Conservation (phyloP, 2,113 vertebrate species). For the Rhodinocichla rosea region DNA sequence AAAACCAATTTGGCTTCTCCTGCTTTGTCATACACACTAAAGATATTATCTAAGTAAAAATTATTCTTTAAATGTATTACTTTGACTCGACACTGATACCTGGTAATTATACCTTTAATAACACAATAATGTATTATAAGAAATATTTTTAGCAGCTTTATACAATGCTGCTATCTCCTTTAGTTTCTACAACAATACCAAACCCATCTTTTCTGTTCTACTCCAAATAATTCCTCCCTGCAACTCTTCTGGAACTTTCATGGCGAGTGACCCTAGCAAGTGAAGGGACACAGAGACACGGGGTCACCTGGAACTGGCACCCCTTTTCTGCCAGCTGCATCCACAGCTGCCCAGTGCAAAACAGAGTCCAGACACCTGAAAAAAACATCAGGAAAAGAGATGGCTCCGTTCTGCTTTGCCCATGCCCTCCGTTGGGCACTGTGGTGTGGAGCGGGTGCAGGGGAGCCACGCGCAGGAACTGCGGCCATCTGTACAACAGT, state of each 20-base stretch:
- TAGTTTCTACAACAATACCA: not conserved
- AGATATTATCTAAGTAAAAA: conserved; percentile 11
- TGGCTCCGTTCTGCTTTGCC: not conserved
- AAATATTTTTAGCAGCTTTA: not conserved
- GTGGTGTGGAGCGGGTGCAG: accelerated
- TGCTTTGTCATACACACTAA: not conserved
- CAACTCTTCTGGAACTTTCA: accelerated
- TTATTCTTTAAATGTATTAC: not conserved
- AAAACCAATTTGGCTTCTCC: conserved; percentile 4
- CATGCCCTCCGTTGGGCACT: accelerated
- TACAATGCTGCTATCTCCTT: not conserved
- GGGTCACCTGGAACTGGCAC: not conserved
- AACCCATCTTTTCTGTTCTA: not conserved
- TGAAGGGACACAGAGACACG: accelerated
- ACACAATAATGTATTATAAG: not conserved
- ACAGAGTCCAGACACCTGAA: not conserved
- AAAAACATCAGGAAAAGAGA: not conserved
- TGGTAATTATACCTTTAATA: conserved; percentile 19
- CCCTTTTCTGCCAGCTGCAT: not conserved
- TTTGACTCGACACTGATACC: not conserved
- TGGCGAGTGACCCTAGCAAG: accelerated
- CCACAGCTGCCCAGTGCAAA: not conserved
- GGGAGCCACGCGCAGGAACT: not conserved
- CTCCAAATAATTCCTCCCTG: not conserved
- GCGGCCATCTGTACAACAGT: not conserved